Percentiles rank a stretch among this genome's conserved stretches.
These are phyloP conservation scores for Larimichthys polyactis DNA, from an alignment of 2,113 vertebrate genomes.

Conservation along the genomic window DNA sequence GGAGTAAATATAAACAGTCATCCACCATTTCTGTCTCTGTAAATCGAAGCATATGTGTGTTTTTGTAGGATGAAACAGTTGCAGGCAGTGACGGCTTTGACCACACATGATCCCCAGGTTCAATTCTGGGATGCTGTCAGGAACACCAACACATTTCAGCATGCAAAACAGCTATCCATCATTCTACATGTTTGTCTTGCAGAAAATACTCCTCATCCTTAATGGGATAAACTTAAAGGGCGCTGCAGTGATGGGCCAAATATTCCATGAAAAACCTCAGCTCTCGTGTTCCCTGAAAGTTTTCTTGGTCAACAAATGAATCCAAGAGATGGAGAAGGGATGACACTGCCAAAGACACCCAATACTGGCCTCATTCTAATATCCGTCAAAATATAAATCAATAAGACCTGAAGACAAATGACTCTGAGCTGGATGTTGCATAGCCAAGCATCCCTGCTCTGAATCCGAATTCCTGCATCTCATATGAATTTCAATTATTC, in stretches of 20 bases:
- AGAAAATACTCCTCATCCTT: constrained; percentile 58
- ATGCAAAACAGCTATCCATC: constrained; percentile 63
- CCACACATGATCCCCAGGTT: constrained; percentile 58
- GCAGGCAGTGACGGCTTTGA: constrained; percentile 36
- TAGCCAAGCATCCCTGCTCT: constrained; percentile 69
- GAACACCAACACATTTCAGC: constrained; percentile 56
- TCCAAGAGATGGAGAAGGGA: constrained; percentile 68
- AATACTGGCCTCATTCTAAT: constrained; percentile 68
- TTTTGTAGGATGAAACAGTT: constrained; percentile 44
- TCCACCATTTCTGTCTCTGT: constrained; percentile 61
- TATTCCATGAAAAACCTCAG: constrained; percentile 78
- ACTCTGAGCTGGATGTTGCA: constrained; percentile 63
- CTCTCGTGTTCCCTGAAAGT: constrained; percentile 72
- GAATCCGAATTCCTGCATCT: constrained; percentile 68
- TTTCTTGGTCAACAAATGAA: constrained; percentile 75
- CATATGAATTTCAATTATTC: constrained; percentile 77
- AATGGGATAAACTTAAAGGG: constrained; percentile 68
- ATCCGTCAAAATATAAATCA: constrained; percentile 79
- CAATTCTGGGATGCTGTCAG: constrained; percentile 45
- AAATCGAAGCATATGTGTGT: constrained; percentile 64
- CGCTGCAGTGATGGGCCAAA: constrained; percentile 57
- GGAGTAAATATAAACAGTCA: constrained; percentile 70
- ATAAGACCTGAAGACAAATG: constrained; percentile 77
- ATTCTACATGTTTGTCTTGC: constrained; percentile 60
- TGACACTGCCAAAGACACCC: constrained; percentile 77